These are phyloP conservation scores for Oxytorus armatus DNA, from an alignment of 2,888 invertebrate genomes.

Conservation along the genomic window DNA sequence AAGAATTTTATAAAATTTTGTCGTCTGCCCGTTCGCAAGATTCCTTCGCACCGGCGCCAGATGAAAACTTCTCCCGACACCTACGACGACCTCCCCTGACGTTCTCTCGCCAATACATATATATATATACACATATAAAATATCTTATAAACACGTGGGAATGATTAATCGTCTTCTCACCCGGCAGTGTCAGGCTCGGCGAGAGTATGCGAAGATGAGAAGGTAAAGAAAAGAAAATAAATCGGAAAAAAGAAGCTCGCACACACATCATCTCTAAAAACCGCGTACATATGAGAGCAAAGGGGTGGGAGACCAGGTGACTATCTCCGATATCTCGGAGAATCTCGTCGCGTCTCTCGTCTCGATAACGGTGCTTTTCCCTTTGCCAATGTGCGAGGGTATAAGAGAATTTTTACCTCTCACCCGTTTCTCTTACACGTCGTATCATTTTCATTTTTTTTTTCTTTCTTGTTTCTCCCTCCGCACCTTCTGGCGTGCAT, in stretches of 20 bases:
- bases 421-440: conserved; percentile 10
- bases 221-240: conserved; percentile 32
- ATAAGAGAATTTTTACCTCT: conserved; percentile 29
- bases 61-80: conserved; percentile 57
- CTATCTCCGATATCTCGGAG: conserved; percentile 48
- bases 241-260: conserved; percentile 24
- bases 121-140: background rate
- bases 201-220: conserved; percentile 53
- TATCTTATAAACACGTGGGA: conserved; percentile 54
- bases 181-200: conserved; percentile 52
- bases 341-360: conserved; percentile 6
- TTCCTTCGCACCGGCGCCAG: conserved; percentile 48
- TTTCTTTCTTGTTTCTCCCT: conserved; percentile 4
- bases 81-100: conserved; percentile 62
- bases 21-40: conserved; percentile 26
- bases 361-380: conserved; percentile 62
- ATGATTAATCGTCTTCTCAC: conserved; percentile 66
- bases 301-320: conserved; percentile 54
- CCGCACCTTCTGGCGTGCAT: conserved; percentile 49
- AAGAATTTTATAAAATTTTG: conserved; percentile 12
- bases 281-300: conserved; percentile 19
- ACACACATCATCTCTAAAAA: conserved; percentile 17
- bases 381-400: conserved; percentile 14
- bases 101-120: conserved; percentile 57
- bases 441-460: conserved; percentile 22